Conservation (phyloP, 2,888 invertebrate species). For the Dicyrtoma fusca region DNA sequence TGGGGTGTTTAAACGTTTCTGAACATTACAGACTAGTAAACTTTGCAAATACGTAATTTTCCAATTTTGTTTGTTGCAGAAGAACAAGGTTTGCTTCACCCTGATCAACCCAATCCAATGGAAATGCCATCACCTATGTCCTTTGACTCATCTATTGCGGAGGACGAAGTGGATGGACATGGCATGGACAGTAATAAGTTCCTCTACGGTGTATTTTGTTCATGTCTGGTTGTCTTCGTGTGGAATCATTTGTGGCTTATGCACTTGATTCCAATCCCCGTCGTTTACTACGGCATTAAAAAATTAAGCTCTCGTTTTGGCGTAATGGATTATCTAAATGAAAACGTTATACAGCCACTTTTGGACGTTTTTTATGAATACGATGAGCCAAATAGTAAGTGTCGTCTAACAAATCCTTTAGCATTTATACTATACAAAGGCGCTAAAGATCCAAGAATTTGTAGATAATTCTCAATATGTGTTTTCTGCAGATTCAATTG, state of each 20-base stretch:
- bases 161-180: conserved; percentile 59
- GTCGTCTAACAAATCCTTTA: no score
- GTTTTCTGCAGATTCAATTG: conserved; percentile 40
- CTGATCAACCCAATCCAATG: neutral
- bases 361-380: conserved; percentile 40
- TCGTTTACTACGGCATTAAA: conserved; percentile 71
- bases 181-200: conserved; percentile 70
- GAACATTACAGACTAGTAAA: neutral
- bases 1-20: neutral
- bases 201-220: conserved; percentile 78
- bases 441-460: no score
- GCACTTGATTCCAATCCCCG: conserved; percentile 75
- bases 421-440: no score
- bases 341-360: conserved; percentile 35
- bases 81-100: neutral
- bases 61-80: neutral
- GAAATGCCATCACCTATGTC: conserved; percentile 35
- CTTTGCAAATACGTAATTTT: neutral
- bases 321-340: conserved; percentile 40
- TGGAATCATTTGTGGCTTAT: conserved; percentile 86
- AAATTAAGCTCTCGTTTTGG: conserved; percentile 52
- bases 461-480: no score
- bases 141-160: conserved; percentile 9
- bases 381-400: conserved; percentile 10
- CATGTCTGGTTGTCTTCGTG: conserved; percentile 75